A percentile compares a stretch with the other conserved stretches of the same genome.
Evolutionary conservation across 2,797 vertebrate genomes (phyloP).

Genomic region (Fistularia tabacaria): DNA sequence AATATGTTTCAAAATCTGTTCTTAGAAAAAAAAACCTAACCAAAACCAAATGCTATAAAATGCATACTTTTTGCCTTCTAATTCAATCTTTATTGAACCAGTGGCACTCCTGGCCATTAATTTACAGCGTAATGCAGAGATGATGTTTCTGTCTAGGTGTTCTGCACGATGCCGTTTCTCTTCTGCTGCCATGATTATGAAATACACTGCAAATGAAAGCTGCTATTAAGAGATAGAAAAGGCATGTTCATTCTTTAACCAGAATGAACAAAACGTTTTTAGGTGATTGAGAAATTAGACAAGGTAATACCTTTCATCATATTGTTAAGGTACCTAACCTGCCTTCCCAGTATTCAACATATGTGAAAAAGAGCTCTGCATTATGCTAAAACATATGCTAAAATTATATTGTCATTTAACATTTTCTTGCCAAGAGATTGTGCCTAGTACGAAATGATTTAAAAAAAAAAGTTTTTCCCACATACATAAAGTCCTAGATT

Average conservation of each 20-base stretch:
- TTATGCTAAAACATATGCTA: no score
- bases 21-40: no score
- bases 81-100: not conserved
- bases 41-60: no score
- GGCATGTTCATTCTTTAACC: not conserved
- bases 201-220: conserved; percentile 1
- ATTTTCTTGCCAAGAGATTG: no score
- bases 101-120: not conserved
- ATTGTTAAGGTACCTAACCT: not conserved
- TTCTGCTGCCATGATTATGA: conserved; percentile 3
- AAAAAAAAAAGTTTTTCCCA: no score
- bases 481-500: no score
- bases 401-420: no score
- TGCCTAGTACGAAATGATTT: no score
- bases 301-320: conserved; percentile 12
- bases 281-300: conserved; percentile 9
- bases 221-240: not conserved
- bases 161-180: conserved; percentile 1
- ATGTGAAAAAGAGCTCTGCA: no score
- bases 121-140: not conserved
- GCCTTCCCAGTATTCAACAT: not conserved
- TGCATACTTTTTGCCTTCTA: no score
- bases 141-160: not conserved
- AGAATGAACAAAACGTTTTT: not conserved
- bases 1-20: no score